A percentile compares a stretch with the other conserved stretches of the same genome.
These are phyloP conservation scores for Cerastoderma edule DNA, from an alignment of 2,888 invertebrate species.

Conservation along the genomic window DNA sequence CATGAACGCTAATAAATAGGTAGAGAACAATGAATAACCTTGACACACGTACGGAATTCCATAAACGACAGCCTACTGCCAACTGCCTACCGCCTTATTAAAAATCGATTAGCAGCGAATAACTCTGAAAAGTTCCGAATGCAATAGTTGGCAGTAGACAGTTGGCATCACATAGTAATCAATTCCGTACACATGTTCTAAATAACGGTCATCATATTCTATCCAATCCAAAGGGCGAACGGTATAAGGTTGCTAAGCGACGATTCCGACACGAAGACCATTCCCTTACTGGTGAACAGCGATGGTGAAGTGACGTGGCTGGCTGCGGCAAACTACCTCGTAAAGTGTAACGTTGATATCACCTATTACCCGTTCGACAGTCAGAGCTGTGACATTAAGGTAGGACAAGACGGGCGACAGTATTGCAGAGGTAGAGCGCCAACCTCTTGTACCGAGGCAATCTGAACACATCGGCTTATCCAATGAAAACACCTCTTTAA, in stretches of 20 bases:
- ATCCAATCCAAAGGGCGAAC: constrained; percentile 1
- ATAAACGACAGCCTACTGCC: no score
- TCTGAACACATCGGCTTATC: no score
- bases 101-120: neutral
- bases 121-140: neutral
- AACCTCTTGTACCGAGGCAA: no score
- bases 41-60: no score
- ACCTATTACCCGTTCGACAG: constrained; percentile 30
- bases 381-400: constrained; percentile 19
- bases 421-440: no score
- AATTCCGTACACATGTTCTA: neutral
- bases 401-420: no score
- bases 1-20: no score
- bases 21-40: no score
- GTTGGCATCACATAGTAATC: neutral
- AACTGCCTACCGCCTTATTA: no score
- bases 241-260: constrained; percentile 18
- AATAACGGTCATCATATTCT: neutral
- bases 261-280: neutral
- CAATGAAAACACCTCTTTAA: no score
- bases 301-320: constrained; percentile 21
- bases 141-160: neutral
- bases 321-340: constrained; percentile 21
- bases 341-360: constrained; percentile 19
- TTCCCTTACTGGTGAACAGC: neutral